phyloP scores from a whole-genome alignment of 2,113 vertebrate genomes.

The Pycnonotus jocosus region DNA sequence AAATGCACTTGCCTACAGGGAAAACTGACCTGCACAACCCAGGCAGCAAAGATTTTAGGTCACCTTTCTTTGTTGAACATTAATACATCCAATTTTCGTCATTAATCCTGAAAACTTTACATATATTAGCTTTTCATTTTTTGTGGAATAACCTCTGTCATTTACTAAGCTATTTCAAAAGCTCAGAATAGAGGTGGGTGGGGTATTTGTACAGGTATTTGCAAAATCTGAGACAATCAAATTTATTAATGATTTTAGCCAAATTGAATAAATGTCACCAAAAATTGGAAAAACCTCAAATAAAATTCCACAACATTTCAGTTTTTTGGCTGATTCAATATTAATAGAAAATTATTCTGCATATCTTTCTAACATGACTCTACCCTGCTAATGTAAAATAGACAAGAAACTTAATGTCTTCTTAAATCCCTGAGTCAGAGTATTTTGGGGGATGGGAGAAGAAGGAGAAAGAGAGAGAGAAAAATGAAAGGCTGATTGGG shows the following conservation, averaged over 20 bases:
- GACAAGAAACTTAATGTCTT: neutral
- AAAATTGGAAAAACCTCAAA: neutral
- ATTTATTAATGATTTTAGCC: neutral
- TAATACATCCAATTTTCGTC: fast-evolving
- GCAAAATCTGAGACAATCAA: neutral
- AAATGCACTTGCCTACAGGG: neutral
- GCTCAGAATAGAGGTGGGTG: neutral
- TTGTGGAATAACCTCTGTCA: neutral
- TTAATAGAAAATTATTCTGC: neutral
- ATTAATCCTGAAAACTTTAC: neutral
- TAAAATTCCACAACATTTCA: neutral
- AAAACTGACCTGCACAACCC: neutral
- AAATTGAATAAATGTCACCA: neutral
- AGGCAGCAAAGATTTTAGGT: neutral
- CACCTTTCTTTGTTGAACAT: neutral
- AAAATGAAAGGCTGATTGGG: neutral
- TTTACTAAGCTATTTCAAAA: neutral
- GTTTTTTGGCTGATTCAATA: neutral
- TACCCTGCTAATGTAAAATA: neutral
- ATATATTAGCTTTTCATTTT: neutral
- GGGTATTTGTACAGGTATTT: neutral
- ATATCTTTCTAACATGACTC: neutral
- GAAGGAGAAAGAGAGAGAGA: neutral
- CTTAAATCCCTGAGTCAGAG: neutral
- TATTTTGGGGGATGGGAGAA: neutral